phyloP scores from a whole-genome alignment of 2,888 invertebrate genomes.

The Gortyna flavago region DNA sequence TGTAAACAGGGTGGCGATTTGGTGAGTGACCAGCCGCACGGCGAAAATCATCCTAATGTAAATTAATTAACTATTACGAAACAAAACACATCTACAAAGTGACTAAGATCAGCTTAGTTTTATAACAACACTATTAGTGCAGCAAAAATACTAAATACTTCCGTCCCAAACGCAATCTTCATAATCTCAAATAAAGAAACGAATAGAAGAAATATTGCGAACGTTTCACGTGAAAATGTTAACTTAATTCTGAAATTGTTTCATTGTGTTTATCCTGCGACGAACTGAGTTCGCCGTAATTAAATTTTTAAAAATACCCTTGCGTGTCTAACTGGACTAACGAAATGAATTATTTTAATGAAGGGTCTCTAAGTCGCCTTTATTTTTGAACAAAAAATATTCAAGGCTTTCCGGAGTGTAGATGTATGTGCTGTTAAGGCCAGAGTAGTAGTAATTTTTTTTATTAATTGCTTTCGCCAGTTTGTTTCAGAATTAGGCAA shows the following conservation, averaged over 20 bases:
- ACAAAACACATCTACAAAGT: not conserved
- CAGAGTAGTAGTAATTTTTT: conserved; percentile 43
- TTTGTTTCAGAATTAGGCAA: conserved; percentile 38
- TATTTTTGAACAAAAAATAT: conserved; percentile 60
- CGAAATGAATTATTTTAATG: conserved; percentile 87
- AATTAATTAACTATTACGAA: not conserved
- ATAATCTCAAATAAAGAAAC: conserved; percentile 47
- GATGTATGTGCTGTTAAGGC: conserved; percentile 49
- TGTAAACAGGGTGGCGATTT: not conserved
- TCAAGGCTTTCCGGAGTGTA: conserved; percentile 56
- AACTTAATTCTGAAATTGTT: conserved; percentile 66
- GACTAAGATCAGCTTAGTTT: not conserved
- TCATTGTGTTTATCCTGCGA: conserved; percentile 63
- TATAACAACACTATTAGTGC: not conserved
- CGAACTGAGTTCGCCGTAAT: conserved; percentile 70
- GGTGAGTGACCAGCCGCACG: not conserved
- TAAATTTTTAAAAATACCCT: conserved; percentile 82
- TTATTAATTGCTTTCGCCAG: conserved; percentile 52
- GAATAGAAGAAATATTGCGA: conserved; percentile 19
- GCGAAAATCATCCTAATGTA: not conserved
- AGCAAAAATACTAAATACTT: conserved; percentile 16
- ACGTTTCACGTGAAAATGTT: conserved; percentile 43
- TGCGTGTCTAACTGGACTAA: conserved; percentile 82
- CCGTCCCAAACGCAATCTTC: conserved; percentile 21
- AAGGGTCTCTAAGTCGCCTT: conserved; percentile 72